phyloP scores from a whole-genome alignment of 2,113 vertebrate species.

The Suncus etruscus region DNA sequence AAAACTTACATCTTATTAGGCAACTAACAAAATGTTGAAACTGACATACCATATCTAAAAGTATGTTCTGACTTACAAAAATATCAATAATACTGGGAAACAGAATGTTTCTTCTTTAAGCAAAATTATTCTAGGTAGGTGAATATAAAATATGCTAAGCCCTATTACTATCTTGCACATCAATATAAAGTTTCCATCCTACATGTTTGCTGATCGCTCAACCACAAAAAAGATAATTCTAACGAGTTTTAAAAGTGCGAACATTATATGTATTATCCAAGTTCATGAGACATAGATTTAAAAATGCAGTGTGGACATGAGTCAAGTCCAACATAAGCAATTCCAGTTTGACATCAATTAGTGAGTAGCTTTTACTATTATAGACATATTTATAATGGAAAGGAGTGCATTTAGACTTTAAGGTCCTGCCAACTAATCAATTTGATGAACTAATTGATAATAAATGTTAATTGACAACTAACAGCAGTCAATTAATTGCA shows the following conservation, averaged over 20 bases:
- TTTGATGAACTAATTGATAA: slow-evolving; percentile 92
- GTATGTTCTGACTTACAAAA: neutral
- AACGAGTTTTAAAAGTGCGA: slow-evolving; percentile 77
- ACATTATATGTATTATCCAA: slow-evolving; percentile 82
- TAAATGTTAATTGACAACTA: slow-evolving; percentile 94
- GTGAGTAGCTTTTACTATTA: slow-evolving; percentile 89
- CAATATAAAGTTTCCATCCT: slow-evolving; percentile 21
- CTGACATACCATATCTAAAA: neutral
- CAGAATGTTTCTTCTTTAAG: neutral
- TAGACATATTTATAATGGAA: slow-evolving; percentile 93
- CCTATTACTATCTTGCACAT: slow-evolving; percentile 48
- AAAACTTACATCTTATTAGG: slow-evolving; percentile 14
- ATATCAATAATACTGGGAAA: neutral
- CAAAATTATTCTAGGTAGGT: slow-evolving; percentile 44
- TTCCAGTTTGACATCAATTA: slow-evolving; percentile 90
- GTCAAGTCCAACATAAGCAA: slow-evolving; percentile 88
- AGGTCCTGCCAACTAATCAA: slow-evolving; percentile 91
- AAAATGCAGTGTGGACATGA: slow-evolving; percentile 87
- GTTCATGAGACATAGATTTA: slow-evolving; percentile 87
- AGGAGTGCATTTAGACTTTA: slow-evolving; percentile 91
- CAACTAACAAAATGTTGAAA: slow-evolving; percentile 38
- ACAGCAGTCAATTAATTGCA: slow-evolving; percentile 93
- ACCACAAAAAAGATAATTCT: slow-evolving; percentile 24
- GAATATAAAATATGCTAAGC: slow-evolving; percentile 28
- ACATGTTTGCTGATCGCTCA: slow-evolving; percentile 32